Conservation (phyloP, 2,888 invertebrate species). For the Drosophila meridionalis region DNA sequence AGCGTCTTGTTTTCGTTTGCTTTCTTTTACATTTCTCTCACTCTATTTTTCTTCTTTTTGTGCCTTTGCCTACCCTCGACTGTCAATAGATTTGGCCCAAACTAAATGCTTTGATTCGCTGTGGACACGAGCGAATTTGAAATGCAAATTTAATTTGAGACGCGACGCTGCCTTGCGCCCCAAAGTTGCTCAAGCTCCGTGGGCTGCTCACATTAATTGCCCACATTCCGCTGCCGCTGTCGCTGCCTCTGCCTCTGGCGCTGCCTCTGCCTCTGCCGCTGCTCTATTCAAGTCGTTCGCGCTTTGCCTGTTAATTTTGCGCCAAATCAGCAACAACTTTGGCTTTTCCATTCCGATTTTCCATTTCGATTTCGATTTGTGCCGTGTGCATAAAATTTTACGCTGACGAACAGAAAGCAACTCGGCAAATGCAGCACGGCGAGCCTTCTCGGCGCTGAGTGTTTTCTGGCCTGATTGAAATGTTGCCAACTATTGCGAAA, state of each 20-base stretch:
- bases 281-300: conserved; percentile 35
- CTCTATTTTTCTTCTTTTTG: neutral
- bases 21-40: conserved; percentile 2
- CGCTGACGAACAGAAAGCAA: conserved; percentile 67
- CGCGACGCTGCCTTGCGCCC: conserved; percentile 56
- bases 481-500: conserved; percentile 80
- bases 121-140: conserved; percentile 67
- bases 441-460: conserved; percentile 27
- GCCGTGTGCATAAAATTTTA: conserved; percentile 78
- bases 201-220: conserved; percentile 67
- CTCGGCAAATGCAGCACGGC: neutral
- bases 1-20: conserved; percentile 11
- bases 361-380: conserved; percentile 61
- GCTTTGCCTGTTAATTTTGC: conserved; percentile 78
- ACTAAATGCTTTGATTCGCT: conserved; percentile 77
- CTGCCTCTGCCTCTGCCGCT: neutral
- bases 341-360: conserved; percentile 61
- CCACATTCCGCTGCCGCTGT: conserved; percentile 39
- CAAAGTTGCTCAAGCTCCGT: conserved; percentile 11
- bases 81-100: conserved; percentile 70
- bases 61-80: conserved; percentile 25
- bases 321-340: conserved; percentile 81
- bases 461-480: conserved; percentile 78
- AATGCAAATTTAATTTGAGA: conserved; percentile 82
- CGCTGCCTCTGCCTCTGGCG: neutral